Base-by-base conservation (phyloP, 2,888 invertebrate species). In the Elegia similella region DNA sequence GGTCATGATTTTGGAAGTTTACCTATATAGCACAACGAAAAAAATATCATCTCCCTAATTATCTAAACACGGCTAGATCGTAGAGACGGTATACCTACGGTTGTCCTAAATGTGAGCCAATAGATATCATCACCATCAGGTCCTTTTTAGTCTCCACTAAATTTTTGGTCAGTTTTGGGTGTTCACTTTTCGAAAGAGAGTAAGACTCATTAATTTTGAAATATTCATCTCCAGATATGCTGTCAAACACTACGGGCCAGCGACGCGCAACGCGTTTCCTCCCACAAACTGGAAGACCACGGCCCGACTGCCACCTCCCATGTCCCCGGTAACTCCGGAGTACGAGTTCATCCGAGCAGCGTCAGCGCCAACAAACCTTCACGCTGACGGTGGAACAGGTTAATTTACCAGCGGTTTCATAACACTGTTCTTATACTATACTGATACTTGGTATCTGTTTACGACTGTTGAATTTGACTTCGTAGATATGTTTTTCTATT, bases 301-400 rank as follows among this genome's bases (percentile, higher is more conserved):
- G 1, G 67, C 75, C 0, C 75, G 79, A 0, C 59, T 78, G 32
- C 83, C 23, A 23, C 23, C 82, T 0, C 58, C 66, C 1, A 52
- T 72, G 50, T 60, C 77, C 0, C 59, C 80, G 0, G 70, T 65
- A 5, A 76, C 81, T 0, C 72, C 80, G 0, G 83, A 83, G 63
- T 87, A 85, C 64, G 87, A 87, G 62, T 86, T 84, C 71, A 62
- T 87, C 13, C 71, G 82, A 16, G 76, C 88, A 0, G 85, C 86
- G 0, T 78, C 88, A 0, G 62, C 80, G 2, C 72, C 77, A 3
- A 72, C 80, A 0, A 64, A 75, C 13, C 64, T 81, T 44, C 82
- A 81, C 56, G 66, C 76, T 58, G 75, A 84, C 68, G 23, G 23
- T 23, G 89, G 83, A 85, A 86, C 82, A 86, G 81, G 80, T 86